Conservation (phyloP, 2,888 invertebrate species). For the Hemistola chrysoprasaria region DNA sequence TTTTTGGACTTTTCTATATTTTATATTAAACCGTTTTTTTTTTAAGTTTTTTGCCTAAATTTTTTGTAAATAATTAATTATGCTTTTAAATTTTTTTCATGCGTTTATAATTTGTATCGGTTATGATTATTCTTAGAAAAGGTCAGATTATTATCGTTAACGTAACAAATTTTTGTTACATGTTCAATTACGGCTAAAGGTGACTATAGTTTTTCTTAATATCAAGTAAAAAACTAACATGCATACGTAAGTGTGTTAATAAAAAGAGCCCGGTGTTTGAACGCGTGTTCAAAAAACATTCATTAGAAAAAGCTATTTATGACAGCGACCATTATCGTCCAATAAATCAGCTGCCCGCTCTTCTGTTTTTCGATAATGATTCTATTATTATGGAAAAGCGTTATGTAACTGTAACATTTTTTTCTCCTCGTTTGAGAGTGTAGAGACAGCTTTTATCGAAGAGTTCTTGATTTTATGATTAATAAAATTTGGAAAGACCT, state of each 20-base stretch:
- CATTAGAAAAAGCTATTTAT: constrained; percentile 80
- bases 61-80: too few species aligned
- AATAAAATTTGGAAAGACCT: too few species aligned
- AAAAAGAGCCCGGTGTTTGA: constrained; percentile 69
- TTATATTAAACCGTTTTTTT: not conserved
- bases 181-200: constrained; percentile 53
- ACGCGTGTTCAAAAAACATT: constrained; percentile 65
- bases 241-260: constrained; percentile 68
- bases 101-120: too few species aligned
- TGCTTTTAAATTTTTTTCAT: too few species aligned
- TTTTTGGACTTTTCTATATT: constrained; percentile 5
- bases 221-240: constrained; percentile 47
- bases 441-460: constrained; percentile 42
- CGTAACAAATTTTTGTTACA: constrained; percentile 29
- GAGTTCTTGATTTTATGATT: not conserved
- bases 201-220: constrained; percentile 43
- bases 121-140: too few species aligned
- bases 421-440: constrained; percentile 41
- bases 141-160: constrained; percentile 10
- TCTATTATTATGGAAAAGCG: constrained; percentile 83
- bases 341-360: constrained; percentile 83
- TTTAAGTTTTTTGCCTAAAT: not conserved
- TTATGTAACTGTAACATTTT: constrained; percentile 81
- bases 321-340: constrained; percentile 80
- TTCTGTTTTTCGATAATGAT: constrained; percentile 82